Conservation (phyloP, 2,113 vertebrate species). For the Corvus moneduloides region DNA sequence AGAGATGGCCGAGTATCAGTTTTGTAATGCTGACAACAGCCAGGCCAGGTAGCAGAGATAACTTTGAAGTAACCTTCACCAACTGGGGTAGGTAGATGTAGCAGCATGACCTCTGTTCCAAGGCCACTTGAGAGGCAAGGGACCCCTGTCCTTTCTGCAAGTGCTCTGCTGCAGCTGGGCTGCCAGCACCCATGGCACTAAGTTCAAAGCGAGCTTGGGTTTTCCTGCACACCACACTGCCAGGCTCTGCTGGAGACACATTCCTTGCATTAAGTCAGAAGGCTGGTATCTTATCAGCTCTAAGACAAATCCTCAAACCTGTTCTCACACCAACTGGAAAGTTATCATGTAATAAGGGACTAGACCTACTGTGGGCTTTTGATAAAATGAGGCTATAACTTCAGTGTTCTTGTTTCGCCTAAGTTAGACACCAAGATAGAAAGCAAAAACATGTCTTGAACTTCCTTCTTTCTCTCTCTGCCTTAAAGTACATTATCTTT, state of each 20-base stretch:
- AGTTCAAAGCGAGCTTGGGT: not conserved
- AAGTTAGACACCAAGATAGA: not conserved
- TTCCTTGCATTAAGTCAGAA: not conserved
- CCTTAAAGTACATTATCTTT: not conserved
- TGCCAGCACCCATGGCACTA: not conserved
- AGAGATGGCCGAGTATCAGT: accelerated
- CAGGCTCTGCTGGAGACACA: not conserved
- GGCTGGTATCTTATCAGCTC: not conserved
- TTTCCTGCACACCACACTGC: not conserved
- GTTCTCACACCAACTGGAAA: not conserved
- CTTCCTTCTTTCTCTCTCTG: not conserved
- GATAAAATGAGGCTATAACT: not conserved
- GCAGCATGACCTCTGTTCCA: not conserved
- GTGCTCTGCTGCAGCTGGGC: accelerated
- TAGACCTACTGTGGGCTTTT: not conserved
- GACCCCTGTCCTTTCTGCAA: accelerated
- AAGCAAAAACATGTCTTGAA: not conserved
- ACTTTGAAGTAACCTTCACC: not conserved
- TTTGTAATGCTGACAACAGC: not conserved
- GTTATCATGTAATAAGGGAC: not conserved
- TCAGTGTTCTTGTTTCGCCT: not conserved
- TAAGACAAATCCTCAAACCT: not conserved
- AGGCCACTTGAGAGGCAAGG: not conserved
- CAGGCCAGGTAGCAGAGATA: not conserved
- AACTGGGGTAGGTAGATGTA: accelerated